Evolutionary conservation across 2,888 invertebrate species (phyloP).

Genomic region (Microplitis deprimator): DNA sequence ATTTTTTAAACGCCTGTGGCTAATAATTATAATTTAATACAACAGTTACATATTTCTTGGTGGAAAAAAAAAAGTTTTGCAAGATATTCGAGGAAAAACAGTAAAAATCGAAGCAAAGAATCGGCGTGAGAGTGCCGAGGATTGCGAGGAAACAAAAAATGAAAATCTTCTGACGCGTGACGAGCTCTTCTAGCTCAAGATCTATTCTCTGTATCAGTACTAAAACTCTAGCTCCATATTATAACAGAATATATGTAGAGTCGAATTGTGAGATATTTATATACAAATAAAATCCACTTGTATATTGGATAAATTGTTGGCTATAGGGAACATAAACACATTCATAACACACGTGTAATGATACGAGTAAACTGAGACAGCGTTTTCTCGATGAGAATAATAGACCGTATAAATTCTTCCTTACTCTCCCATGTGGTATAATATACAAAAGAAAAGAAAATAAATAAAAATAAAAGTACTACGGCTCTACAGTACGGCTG

Average conservation of each 20-base stretch:
- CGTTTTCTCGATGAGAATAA: slow-evolving; percentile 25
- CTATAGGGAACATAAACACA: neutral
- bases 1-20: neutral
- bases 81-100: slow-evolving; percentile 31
- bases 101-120: slow-evolving; percentile 47
- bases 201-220: slow-evolving; percentile 33
- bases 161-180: slow-evolving; percentile 54
- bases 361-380: slow-evolving; percentile 14
- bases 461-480: slow-evolving; percentile 13
- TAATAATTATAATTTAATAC: neutral
- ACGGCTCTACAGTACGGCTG: slow-evolving; percentile 3
- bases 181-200: slow-evolving; percentile 44
- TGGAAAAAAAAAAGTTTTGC: slow-evolving; percentile 10
- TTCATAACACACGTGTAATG: slow-evolving; percentile 5
- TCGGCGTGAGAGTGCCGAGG: slow-evolving; percentile 51
- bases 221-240: slow-evolving; percentile 26
- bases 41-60: slow-evolving; percentile 22
- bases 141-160: slow-evolving; percentile 48
- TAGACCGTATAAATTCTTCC: slow-evolving; percentile 29
- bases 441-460: slow-evolving; percentile 3
- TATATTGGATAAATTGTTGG: neutral
- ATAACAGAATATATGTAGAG: neutral
- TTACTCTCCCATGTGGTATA: slow-evolving; percentile 30
- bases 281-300: neutral
- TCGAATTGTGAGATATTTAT: neutral